Percentiles rank a stretch among this genome's conserved stretches.
These are phyloP conservation scores for Coenonympha arcania DNA, from an alignment of 2,888 invertebrate species.

Conservation along the genomic window DNA sequence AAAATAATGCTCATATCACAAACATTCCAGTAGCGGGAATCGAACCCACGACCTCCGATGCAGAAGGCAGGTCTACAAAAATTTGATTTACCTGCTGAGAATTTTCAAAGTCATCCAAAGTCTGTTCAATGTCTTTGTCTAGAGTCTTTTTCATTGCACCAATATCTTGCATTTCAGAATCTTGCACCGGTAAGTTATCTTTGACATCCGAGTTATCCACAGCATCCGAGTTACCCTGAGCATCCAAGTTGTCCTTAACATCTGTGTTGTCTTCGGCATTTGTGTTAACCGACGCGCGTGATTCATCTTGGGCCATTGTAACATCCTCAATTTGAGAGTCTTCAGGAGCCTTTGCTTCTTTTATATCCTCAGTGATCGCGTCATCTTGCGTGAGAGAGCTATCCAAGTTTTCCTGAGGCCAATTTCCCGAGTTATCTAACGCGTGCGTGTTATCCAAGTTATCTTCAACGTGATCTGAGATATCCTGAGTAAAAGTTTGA, in stretches of 20 bases:
- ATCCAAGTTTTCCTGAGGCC: too few species aligned
- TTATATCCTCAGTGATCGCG: too few species aligned
- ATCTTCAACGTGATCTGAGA: too few species aligned
- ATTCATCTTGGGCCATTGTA: not conserved
- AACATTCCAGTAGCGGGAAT: too few species aligned
- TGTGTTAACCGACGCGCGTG: not conserved
- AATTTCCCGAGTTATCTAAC: too few species aligned
- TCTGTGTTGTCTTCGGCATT: not conserved
- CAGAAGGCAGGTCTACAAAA: not conserved
- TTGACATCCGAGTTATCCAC: not conserved
- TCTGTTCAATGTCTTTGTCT: slow-evolving; percentile 45
- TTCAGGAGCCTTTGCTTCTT: too few species aligned
- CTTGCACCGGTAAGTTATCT: not conserved
- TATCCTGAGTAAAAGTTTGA: too few species aligned
- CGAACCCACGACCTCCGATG: not conserved
- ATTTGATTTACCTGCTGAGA: slow-evolving; percentile 25
- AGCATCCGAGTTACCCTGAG: not conserved
- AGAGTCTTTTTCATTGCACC: not conserved
- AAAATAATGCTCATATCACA: too few species aligned
- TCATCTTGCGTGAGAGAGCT: too few species aligned
- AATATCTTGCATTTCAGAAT: too few species aligned
- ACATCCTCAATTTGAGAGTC: too few species aligned
- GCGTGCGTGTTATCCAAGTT: too few species aligned
- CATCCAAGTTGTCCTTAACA: not conserved
- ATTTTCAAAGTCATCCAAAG: slow-evolving; percentile 45